Percentiles rank a stretch among this genome's conserved stretches.
Evolutionary conservation across 2,113 vertebrate species (phyloP).

Genomic region (Lichenostomus cassidix): DNA sequence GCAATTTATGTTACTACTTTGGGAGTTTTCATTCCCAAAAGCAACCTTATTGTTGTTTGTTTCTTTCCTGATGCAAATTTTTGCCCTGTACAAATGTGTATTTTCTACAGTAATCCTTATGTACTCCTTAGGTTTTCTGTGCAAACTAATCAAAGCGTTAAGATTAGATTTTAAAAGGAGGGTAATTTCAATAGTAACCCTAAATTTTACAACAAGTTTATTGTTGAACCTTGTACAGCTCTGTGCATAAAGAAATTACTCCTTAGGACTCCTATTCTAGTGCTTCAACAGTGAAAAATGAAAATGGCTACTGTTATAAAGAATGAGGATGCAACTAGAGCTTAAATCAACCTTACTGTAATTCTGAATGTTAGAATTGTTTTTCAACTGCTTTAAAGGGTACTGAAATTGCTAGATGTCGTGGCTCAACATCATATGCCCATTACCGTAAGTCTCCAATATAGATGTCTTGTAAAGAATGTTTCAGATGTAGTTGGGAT

Average conservation of each 20-base stretch:
- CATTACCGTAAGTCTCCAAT: slow-evolving; percentile 63
- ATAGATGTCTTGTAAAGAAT: slow-evolving; percentile 58
- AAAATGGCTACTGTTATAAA: neutral
- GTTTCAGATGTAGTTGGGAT: neutral
- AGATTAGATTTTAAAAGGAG: neutral
- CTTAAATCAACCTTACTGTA: slow-evolving; percentile 10
- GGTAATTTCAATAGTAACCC: neutral
- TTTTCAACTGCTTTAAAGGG: slow-evolving; percentile 21
- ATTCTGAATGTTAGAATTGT: neutral
- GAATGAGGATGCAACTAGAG: neutral
- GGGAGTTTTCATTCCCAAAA: slow-evolving; percentile 2
- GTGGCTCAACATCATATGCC: slow-evolving; percentile 70
- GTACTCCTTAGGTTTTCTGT: neutral
- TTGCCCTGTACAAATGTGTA: neutral
- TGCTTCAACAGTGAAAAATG: neutral
- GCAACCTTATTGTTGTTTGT: neutral
- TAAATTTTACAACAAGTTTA: neutral
- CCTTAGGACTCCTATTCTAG: neutral
- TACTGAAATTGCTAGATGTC: slow-evolving; percentile 8
- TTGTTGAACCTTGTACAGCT: neutral
- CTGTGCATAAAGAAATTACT: neutral
- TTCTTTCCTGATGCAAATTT: neutral
- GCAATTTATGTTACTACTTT: neutral
- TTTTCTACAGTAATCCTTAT: neutral
- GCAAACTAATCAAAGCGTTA: neutral